Evolutionary conservation across 2,888 invertebrate genomes (phyloP).

Genomic region (Platerodrilus igneus): DNA sequence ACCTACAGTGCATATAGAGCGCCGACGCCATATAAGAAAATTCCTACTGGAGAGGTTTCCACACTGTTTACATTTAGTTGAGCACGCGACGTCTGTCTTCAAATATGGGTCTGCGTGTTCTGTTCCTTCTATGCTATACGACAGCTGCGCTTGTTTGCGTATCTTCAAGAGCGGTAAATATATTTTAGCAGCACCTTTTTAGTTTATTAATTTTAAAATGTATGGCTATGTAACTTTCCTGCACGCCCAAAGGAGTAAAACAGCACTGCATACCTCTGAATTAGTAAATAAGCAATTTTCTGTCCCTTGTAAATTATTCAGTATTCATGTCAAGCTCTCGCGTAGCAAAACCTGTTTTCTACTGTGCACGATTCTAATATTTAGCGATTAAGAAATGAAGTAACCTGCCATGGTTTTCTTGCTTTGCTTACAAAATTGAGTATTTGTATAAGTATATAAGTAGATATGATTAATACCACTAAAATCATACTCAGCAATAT

Average conservation of each 20-base stretch:
- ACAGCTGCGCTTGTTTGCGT: conserved; percentile 26
- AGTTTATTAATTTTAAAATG: not conserved
- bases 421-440: not conserved
- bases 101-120: conserved; percentile 18
- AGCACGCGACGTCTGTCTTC: conserved; percentile 19
- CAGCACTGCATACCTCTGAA: conserved; percentile 11
- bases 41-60: no score
- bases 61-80: conserved; percentile 21
- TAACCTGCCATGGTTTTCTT: not conserved
- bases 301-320: conserved; percentile 27
- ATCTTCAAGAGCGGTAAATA: conserved; percentile 31
- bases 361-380: conserved; percentile 8
- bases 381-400: conserved; percentile 8
- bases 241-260: conserved; percentile 1
- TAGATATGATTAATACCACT: no score
- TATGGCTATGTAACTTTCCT: conserved; percentile 1
- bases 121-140: conserved; percentile 21
- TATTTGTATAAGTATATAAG: no score
- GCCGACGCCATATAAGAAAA: no score
- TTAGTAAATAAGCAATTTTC: conserved; percentile 25
- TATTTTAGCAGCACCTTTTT: not conserved
- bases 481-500: no score
- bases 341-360: conserved; percentile 4
- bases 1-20: no score
- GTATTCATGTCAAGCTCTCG: conserved; percentile 16